A percentile compares a stretch with the other conserved stretches of the same genome.
These are phyloP conservation scores for Telmatherina bonti DNA, from an alignment of 2,797 vertebrate genomes.

Conservation along the genomic window DNA sequence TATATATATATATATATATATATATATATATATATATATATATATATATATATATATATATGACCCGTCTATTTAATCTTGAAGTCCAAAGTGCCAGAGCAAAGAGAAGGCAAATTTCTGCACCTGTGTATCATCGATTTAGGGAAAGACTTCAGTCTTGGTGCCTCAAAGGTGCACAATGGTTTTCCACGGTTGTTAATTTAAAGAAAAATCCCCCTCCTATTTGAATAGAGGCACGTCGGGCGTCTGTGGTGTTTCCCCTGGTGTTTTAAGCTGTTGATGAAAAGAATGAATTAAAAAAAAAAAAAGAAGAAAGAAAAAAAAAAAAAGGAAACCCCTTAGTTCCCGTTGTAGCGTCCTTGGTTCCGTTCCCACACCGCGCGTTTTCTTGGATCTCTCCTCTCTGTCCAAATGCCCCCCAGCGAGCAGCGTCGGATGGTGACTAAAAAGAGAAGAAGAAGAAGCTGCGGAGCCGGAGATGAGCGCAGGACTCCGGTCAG, in stretches of 20 bases:
- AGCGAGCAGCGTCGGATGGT: slow-evolving; percentile 64
- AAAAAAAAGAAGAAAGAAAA: slow-evolving; percentile 3
- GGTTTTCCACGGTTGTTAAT: slow-evolving; percentile 62
- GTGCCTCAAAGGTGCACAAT: slow-evolving; percentile 60
- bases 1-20: too few species aligned
- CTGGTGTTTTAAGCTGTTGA: slow-evolving; percentile 22
- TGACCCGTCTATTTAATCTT: slow-evolving; percentile 50
- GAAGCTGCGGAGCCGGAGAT: slow-evolving; percentile 55
- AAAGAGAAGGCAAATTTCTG: slow-evolving; percentile 78
- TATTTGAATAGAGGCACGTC: slow-evolving; percentile 41
- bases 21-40: too few species aligned
- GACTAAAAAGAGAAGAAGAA: slow-evolving; percentile 38
- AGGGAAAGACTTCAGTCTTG: slow-evolving; percentile 56
- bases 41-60: too few species aligned
- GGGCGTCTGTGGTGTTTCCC: slow-evolving; percentile 34
- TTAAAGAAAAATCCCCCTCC: slow-evolving; percentile 39
- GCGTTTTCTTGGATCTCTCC: slow-evolving; percentile 62
- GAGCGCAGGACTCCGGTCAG: slow-evolving; percentile 64
- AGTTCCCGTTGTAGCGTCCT: slow-evolving; percentile 75
- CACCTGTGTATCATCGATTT: slow-evolving; percentile 79
- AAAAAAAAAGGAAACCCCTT: slow-evolving; percentile 52
- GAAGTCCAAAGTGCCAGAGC: slow-evolving; percentile 69
- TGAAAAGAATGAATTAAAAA: slow-evolving; percentile 21
- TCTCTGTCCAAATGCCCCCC: slow-evolving; percentile 60
- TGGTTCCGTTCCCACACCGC: slow-evolving; percentile 74